Conservation (phyloP, 2,888 invertebrate species). For the Drosophila prolongata region DNA sequence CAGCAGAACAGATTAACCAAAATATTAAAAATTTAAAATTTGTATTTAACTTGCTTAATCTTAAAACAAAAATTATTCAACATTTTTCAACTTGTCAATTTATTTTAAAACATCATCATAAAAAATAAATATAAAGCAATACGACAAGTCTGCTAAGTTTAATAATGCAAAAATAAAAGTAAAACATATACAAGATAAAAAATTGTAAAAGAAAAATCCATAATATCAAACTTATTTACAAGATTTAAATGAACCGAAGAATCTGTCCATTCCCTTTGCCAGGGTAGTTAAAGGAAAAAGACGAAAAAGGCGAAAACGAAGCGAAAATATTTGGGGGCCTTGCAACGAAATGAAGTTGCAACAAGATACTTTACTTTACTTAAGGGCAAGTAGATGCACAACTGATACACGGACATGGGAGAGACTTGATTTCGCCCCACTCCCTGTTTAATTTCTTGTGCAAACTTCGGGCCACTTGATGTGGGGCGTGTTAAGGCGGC, state of each 20-base stretch:
- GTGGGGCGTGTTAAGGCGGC: slow-evolving; percentile 51
- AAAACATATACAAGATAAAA: no score
- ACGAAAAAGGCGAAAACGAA: slow-evolving; percentile 27
- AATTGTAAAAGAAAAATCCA: no score
- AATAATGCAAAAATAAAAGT: no score
- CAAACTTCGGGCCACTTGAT: slow-evolving; percentile 67
- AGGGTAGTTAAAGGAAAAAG: slow-evolving; percentile 3
- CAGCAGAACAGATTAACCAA: background rate
- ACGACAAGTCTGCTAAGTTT: no score
- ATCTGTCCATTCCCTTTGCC: background rate
- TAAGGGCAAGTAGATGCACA: slow-evolving; percentile 81
- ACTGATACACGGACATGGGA: slow-evolving; percentile 72
- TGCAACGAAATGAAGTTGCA: slow-evolving; percentile 78
- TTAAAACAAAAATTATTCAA: no score
- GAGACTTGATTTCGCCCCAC: slow-evolving; percentile 59
- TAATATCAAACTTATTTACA: background rate
- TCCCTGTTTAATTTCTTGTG: slow-evolving; percentile 75
- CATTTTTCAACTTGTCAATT: no score
- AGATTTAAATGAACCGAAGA: background rate
- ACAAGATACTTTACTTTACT: slow-evolving; percentile 81
- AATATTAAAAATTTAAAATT: background rate
- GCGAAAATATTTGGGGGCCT: slow-evolving; percentile 75
- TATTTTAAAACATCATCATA: no score
- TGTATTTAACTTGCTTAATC: no score
- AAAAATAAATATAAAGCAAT: no score